A percentile compares a stretch with the other conserved stretches of the same genome.
These are phyloP conservation scores for Corythaeola cristata DNA, from an alignment of 2,113 vertebrate species.

Conservation along the genomic window DNA sequence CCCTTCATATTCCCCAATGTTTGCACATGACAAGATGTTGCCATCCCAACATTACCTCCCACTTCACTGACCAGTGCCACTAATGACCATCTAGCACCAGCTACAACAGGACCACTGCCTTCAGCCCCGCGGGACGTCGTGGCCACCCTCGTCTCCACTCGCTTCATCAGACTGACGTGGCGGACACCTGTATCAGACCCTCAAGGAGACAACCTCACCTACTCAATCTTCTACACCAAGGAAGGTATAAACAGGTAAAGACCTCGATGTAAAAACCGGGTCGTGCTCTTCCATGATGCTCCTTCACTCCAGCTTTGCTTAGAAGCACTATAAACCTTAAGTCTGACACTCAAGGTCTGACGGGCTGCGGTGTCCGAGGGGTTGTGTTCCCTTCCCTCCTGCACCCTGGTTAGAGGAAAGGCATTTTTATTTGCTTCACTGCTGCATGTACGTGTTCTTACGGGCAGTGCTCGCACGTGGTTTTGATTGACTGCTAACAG, in stretches of 20 bases:
- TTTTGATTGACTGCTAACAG: not conserved
- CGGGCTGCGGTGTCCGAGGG: not conserved
- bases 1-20: constrained; percentile 83
- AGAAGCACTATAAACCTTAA: accelerated
- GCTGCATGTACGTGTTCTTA: too few species aligned
- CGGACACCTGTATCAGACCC: constrained; percentile 89
- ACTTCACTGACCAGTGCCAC: constrained; percentile 99
- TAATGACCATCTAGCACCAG: constrained; percentile 99
- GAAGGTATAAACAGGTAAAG: constrained; percentile 89
- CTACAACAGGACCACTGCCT: constrained; percentile 88
- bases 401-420: too few species aligned
- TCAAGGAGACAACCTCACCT: constrained; percentile 93
- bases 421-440: not conserved
- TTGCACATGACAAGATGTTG: constrained; percentile 92
- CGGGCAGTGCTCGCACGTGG: accelerated
- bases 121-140: constrained; percentile 93
- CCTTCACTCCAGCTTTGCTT: accelerated
- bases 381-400: not conserved
- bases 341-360: not conserved
- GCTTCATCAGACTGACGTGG: constrained; percentile 98
- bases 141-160: constrained; percentile 96
- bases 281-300: not conserved
- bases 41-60: constrained; percentile 93
- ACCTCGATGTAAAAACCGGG: accelerated
- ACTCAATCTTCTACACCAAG: constrained; percentile 94